These are phyloP conservation scores for Chlorops oryzae DNA, from an alignment of 1,140 invertebrate genomes.

Conservation along the genomic window DNA sequence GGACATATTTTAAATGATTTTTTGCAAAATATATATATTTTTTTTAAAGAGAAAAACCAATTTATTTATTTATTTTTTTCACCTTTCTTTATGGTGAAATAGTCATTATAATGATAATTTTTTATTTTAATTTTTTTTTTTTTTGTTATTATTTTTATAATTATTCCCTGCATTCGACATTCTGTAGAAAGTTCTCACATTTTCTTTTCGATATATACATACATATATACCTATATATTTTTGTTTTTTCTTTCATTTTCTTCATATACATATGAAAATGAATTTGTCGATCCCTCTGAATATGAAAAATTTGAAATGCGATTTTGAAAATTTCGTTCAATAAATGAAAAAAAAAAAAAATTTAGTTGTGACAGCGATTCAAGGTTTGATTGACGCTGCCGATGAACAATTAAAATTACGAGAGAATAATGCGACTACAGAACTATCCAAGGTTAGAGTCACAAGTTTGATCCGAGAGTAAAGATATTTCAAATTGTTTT, in stretches of 20 bases:
- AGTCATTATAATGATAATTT: conserved; percentile 2
- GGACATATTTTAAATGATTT: conserved; percentile 13
- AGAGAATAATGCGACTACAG: conserved; percentile 40
- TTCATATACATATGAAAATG: conserved; percentile 10
- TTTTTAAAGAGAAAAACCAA: not conserved
- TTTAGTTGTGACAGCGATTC: conserved; percentile 47
- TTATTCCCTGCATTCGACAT: too few relatives aligned
- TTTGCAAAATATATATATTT: not conserved
- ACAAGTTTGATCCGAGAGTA: too few relatives aligned
- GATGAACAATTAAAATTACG: conserved; percentile 47
- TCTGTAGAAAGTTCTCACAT: too few relatives aligned
- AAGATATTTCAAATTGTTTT: too few relatives aligned
- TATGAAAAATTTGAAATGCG: too few relatives aligned
- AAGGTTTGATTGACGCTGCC: conserved; percentile 48
- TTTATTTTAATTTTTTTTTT: conserved; percentile 4
- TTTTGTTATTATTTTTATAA: not conserved
- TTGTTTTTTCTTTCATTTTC: conserved; percentile 2
- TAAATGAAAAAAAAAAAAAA: conserved; percentile 10
- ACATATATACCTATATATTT: too few relatives aligned
- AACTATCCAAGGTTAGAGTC: conserved; percentile 45
- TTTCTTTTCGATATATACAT: too few relatives aligned
- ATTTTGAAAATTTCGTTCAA: too few relatives aligned
- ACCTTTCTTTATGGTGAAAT: conserved; percentile 4
- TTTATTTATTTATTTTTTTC: conserved; percentile 2
- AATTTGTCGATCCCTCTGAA: conserved; percentile 4